These are phyloP conservation scores for Conistra vaccinii DNA, from an alignment of 2,888 invertebrate species.

Conservation along the genomic window DNA sequence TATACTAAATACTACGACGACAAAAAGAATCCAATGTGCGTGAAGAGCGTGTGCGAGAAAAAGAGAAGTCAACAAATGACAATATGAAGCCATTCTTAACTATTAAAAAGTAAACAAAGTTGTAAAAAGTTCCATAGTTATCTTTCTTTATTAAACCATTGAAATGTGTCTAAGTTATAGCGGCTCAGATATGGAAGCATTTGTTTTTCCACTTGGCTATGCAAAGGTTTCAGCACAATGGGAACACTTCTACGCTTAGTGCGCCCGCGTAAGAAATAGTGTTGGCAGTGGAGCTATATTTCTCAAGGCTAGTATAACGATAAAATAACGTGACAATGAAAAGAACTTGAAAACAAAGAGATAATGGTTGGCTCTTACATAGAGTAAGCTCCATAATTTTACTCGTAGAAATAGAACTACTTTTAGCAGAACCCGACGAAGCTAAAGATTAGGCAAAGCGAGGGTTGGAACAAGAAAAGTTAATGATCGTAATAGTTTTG, in stretches of 20 bases:
- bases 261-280: slow-evolving; percentile 60
- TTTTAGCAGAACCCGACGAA: background rate
- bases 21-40: background rate
- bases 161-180: slow-evolving; percentile 46
- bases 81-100: slow-evolving; percentile 4
- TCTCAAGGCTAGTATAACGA: slow-evolving; percentile 34
- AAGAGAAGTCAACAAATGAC: too few relatives aligned
- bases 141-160: slow-evolving; percentile 15
- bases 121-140: background rate
- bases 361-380: slow-evolving; percentile 19
- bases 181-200: slow-evolving; percentile 59
- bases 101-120: background rate
- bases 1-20: slow-evolving; percentile 6
- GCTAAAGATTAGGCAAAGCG: background rate
- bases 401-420: background rate
- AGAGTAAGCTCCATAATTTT: slow-evolving; percentile 6
- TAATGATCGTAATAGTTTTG: slow-evolving; percentile 16
- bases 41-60: too few relatives aligned
- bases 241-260: slow-evolving; percentile 73
- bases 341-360: slow-evolving; percentile 37
- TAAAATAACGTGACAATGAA: slow-evolving; percentile 37
- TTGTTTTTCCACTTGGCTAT: slow-evolving; percentile 73
- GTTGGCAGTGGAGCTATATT: slow-evolving; percentile 47
- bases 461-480: background rate
- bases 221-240: slow-evolving; percentile 77